Conservation (phyloP, 2,888 invertebrate species). For the Erebia epiphron region DNA sequence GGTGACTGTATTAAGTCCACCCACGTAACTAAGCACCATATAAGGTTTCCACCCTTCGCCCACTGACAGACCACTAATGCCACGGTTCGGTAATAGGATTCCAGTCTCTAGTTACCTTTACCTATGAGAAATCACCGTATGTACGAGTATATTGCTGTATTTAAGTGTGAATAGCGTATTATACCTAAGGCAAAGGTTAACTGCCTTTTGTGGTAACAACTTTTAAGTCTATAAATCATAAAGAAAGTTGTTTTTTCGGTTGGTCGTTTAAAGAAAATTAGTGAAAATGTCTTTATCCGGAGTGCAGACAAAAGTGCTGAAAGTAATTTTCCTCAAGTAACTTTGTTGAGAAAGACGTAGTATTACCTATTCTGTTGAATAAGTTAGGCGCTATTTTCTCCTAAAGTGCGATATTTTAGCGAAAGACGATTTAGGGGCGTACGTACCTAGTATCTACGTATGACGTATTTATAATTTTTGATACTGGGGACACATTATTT, state of each 20-base stretch:
- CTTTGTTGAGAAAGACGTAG: not conserved
- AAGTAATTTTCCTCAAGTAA: not conserved
- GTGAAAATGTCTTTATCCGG: not conserved
- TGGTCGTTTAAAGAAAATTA: conserved; percentile 23
- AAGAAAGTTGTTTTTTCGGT: conserved; percentile 13
- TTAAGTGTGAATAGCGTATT: conserved; percentile 21
- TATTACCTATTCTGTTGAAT: not conserved
- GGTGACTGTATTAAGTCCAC: conserved; percentile 46
- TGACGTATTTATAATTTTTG: too few species aligned
- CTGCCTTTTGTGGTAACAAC: too few species aligned
- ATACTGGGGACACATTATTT: too few species aligned
- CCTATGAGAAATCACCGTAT: conserved; percentile 38
- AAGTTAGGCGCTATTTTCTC: not conserved
- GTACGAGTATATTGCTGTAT: conserved; percentile 15
- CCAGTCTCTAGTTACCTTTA: conserved; percentile 41
- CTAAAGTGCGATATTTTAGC: not conserved
- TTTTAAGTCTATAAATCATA: not conserved
- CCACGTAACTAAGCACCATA: conserved; percentile 42
- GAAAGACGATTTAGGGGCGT: not conserved
- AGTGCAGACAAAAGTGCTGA: not conserved
- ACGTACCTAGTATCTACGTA: too few species aligned
- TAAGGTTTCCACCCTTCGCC: conserved; percentile 59
- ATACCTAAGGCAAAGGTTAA: not conserved
- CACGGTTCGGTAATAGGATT: conserved; percentile 73
- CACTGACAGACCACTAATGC: conserved; percentile 54